Base-by-base conservation (phyloP, 2,888 invertebrate genomes). In the Nephrotoma appendiculata region DNA sequence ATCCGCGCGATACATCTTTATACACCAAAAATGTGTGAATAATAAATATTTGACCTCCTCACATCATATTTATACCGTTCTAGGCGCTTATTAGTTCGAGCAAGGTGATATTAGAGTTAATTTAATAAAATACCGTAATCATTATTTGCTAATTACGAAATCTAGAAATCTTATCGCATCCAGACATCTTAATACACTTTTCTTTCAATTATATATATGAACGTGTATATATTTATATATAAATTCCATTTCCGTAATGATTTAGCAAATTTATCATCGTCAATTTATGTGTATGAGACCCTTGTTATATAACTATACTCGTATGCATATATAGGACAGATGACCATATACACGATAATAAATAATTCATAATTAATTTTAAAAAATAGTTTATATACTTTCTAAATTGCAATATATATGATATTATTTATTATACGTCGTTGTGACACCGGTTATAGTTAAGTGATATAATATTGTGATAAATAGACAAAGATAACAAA, bases 41-140 rank as follows among this genome's bases (percentile, higher is more conserved):
- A 71, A 71, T 71, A 71, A 31, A 71, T 71, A 71, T 31, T 19
- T 71, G 31, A 31, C 71, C 71, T 31, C 71, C 71, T 48, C n/a
- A n/a, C 42, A 84, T 84, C 3, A 11, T 12, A 48, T 48, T 48
- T 48, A 43, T 84, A 84, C n/a, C 42, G 31, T 71, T 31, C 71
- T 71, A 71, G 71, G 71, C 71, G n/a, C 31, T 71, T 71, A 84
- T 84, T 84, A 84, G 84, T 84, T 84, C 84, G n/a, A 42, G 84
- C 84, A 42, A 84, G 42, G 84, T 84, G 84, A 84, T 42, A 31
- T 31, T 31, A 84, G 42, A 84, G 41, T 42, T 84, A 42, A 84
- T 84, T 84, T 84, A 84, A 84, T 84, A 31, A 71, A 71, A 9
- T 44, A 6, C 15, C 5, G 52, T 52, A 52, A 52, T 52, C 52